A percentile compares a stretch with the other conserved stretches of the same genome.
Conservation (phyloP, 2,888 invertebrate species). For the Zootermopsis nevadensis region DNA sequence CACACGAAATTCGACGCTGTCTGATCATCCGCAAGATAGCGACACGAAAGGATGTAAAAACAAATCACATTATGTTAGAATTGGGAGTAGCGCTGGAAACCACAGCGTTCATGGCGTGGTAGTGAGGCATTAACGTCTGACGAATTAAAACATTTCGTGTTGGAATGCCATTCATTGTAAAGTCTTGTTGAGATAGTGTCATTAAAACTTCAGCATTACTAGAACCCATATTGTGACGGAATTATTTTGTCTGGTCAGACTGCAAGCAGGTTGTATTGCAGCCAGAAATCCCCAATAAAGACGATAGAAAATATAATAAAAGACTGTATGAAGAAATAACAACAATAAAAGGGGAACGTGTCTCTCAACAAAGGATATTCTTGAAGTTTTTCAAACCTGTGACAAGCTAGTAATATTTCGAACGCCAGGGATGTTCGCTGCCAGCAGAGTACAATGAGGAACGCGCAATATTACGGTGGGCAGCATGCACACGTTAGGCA, state of each 20-base stretch:
- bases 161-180: constrained; percentile 8
- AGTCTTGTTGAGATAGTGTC: background rate
- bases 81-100: background rate
- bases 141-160: constrained; percentile 13
- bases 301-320: constrained; percentile 10
- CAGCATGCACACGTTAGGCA: too few species aligned
- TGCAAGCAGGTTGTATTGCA: background rate
- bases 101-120: background rate
- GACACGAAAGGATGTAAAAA: constrained; percentile 16
- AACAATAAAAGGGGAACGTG: constrained; percentile 29
- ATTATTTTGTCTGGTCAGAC: background rate
- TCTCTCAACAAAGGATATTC: background rate
- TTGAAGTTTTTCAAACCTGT: constrained; percentile 5
- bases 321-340: constrained; percentile 21
- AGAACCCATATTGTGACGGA: background rate
- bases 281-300: background rate
- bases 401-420: too few species aligned
- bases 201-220: constrained; percentile 3
- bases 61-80: background rate
- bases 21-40: background rate
- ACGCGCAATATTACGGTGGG: too few species aligned
- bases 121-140: background rate
- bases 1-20: background rate
- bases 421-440: too few species aligned
- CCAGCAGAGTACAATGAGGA: too few species aligned